Evolutionary conservation across 2,888 invertebrate species (phyloP), one percentile per base, ranked within the genome.

Genomic region (Urechis unicinctus): DNA sequence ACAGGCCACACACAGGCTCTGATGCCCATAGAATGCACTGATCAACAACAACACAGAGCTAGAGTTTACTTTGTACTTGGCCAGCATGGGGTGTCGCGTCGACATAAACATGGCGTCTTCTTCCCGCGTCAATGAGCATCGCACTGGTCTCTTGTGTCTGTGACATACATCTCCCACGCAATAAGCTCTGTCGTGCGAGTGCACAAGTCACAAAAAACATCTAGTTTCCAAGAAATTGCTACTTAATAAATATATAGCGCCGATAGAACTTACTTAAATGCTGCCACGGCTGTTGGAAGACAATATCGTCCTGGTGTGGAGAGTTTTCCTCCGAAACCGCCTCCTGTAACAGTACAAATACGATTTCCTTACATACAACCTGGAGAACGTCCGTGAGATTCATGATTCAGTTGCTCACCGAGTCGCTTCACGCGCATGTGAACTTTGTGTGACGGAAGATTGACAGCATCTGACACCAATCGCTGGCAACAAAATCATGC

Each of bases 281-380:
- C 93, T 2, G 93, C 94, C 2, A 93, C 91, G 1, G 93, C 74
- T 0, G 89, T 88, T 5, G 86, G 86, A 0, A 91, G 88, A 29
- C 89, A 71, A 3, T 52, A 41, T 1, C 86, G 68, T 59, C 82
- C 78, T 1, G 85, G 82, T 48, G 89, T 83, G 0, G 89, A 86
- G 77, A 95, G 94, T 79, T 96, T 96, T 0, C 95, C 96, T 6
- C 96, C 96, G 75, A 96, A 96, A 28, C 92, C 95, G 26, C 96
- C 96, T 49, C 74, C 95, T 70, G 50, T 24, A 53, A 13, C 17
- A 13, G 17, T 36, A 13, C 17, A 9, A 36, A 36, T 13, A 17
- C 36, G 17, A 36, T 9, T n/a, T n/a, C n/a, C n/a, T n/a, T n/a
- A n/a, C n/a, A n/a, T n/a, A n/a, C n/a, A n/a, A n/a, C n/a, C n/a